A percentile compares a stretch with the other conserved stretches of the same genome.
Evolutionary conservation across 1,140 invertebrate species (phyloP).

Genomic region (Paraescarpia echinospica): DNA sequence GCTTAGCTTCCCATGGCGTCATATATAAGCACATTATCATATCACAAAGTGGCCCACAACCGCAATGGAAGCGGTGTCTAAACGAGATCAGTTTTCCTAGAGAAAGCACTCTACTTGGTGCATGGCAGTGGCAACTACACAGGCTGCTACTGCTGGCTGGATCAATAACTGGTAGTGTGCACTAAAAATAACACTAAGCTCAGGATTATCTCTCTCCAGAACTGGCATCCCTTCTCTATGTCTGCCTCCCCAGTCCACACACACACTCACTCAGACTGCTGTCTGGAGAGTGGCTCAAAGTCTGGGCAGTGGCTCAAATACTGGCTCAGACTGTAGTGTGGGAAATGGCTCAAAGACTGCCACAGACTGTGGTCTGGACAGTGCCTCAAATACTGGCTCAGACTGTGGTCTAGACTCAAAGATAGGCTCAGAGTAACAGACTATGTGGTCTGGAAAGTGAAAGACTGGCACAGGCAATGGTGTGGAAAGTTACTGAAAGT

Average conservation of each 20-base stretch:
- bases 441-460: no score
- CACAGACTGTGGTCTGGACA: no score
- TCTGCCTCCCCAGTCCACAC: background rate
- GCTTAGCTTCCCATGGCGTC: background rate
- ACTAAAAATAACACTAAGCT: conserved; percentile 1
- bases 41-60: background rate
- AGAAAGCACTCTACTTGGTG: background rate
- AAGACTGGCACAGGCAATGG: no score
- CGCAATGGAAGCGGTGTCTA: background rate
- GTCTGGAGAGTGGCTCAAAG: background rate
- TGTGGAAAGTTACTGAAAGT: no score
- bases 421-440: no score
- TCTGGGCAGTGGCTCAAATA: background rate
- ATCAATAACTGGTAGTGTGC: background rate
- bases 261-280: background rate
- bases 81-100: background rate
- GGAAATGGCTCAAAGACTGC: no score
- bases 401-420: no score
- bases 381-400: no score
- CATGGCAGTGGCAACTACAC: background rate
- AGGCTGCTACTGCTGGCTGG: background rate
- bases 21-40: conserved; percentile 2
- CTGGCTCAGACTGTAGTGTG: no score
- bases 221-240: background rate
- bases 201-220: background rate